phyloP scores from a whole-genome alignment of 2,888 invertebrate species.

The Nasonia oneida region DNA sequence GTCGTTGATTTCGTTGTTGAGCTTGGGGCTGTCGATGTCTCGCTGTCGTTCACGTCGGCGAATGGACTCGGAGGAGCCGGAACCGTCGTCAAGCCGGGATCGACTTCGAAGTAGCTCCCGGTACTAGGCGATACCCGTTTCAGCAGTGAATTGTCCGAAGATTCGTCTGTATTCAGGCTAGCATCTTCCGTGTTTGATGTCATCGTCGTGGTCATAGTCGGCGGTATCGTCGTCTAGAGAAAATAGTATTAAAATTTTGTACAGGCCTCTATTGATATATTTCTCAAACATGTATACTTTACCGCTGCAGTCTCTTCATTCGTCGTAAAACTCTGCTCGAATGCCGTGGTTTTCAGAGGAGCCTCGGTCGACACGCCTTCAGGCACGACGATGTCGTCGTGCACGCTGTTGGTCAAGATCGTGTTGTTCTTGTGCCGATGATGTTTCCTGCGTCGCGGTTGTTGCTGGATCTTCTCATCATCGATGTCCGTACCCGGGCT shows the following conservation, averaged over 20 bases:
- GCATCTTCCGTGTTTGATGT: not conserved
- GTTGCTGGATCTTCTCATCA: conserved; percentile 67
- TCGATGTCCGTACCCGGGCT: conserved; percentile 66
- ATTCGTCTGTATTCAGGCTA: not conserved
- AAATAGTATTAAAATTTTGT: not conserved
- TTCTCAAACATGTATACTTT: not conserved
- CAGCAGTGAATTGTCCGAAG: conserved; percentile 37
- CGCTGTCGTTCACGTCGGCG: not conserved
- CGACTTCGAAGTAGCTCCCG: conserved; percentile 9
- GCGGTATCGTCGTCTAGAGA: not conserved
- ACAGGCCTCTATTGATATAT: not conserved
- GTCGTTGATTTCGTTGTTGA: not conserved
- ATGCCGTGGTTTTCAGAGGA: not conserved
- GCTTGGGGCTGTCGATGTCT: not conserved
- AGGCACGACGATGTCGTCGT: conserved; percentile 58
- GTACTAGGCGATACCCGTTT: conserved; percentile 28
- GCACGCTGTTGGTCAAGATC: conserved; percentile 74
- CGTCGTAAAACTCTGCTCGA: not conserved
- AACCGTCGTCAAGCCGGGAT: not conserved
- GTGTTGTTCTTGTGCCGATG: conserved; percentile 72
- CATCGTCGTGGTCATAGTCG: not conserved
- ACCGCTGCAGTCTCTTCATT: not conserved
- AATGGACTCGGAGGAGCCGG: not conserved
- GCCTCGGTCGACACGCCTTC: conserved; percentile 16
- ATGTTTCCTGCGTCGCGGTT: conserved; percentile 73